Conservation (phyloP, 2,113 vertebrate species). For the Crotalus horridus region DNA sequence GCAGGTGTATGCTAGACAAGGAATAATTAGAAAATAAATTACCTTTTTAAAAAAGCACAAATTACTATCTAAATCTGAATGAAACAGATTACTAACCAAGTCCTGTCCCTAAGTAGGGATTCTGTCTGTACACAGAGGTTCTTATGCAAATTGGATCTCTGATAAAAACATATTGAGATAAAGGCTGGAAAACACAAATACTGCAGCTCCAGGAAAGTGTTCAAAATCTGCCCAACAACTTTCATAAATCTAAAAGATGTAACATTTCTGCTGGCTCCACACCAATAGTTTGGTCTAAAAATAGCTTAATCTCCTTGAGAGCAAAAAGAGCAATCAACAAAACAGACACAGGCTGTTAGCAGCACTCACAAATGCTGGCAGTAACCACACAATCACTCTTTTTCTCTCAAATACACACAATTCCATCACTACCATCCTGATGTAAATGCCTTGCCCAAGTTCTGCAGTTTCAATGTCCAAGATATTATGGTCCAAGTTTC, state of each 20-base stretch:
- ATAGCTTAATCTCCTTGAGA: conserved; percentile 71
- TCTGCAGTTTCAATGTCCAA: background rate
- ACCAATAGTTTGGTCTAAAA: conserved; percentile 69
- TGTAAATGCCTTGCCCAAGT: background rate
- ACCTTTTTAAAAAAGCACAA: conserved; percentile 64
- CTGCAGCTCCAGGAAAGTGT: conserved; percentile 54
- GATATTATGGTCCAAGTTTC: background rate
- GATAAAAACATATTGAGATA: conserved; percentile 28
- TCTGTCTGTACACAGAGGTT: conserved; percentile 11
- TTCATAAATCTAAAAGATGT: conserved; percentile 70
- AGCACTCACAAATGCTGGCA: background rate
- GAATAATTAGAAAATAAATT: conserved; percentile 86
- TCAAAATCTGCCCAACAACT: conserved; percentile 69
- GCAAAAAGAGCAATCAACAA: conserved; percentile 66
- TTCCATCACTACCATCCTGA: background rate
- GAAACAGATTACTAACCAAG: conserved; percentile 64
- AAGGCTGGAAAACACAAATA: conserved; percentile 41
- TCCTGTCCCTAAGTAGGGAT: conserved; percentile 16
- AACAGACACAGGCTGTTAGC: conserved; percentile 10
- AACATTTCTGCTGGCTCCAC: conserved; percentile 66
- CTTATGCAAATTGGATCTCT: conserved; percentile 23
- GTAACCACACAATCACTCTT: background rate
- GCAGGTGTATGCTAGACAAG: conserved; percentile 75
- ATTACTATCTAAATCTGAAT: conserved; percentile 49
- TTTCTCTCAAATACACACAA: background rate